phyloP scores from a whole-genome alignment of 2,113 vertebrate species.

The Gnathonemus longibarbis region DNA sequence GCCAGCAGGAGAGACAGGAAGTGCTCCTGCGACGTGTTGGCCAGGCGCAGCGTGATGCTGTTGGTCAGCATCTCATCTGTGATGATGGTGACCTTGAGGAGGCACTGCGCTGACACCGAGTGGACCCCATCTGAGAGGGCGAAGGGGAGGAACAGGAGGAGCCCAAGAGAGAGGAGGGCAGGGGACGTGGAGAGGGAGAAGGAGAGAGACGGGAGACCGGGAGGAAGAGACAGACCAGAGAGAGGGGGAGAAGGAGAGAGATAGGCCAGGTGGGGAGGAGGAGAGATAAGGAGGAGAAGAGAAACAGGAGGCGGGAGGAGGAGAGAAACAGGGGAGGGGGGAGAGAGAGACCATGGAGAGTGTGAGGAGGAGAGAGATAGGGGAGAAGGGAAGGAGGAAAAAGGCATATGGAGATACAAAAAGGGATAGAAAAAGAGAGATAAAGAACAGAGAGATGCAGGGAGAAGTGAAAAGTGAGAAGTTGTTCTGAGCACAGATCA shows the following conservation, averaged over 20 bases:
- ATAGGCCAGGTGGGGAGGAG: background rate
- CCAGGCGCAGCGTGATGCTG: slow-evolving; percentile 88
- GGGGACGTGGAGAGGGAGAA: background rate
- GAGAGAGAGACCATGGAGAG: too few relatives aligned
- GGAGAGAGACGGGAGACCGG: background rate
- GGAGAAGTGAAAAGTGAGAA: background rate
- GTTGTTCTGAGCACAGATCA: background rate
- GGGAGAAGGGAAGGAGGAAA: background rate
- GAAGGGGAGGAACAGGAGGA: background rate
- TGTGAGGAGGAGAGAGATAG: background rate
- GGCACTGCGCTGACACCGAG: slow-evolving; percentile 80
- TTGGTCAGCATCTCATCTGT: slow-evolving; percentile 95
- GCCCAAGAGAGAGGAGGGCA: background rate
- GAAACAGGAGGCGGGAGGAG: background rate
- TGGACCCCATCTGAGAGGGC: slow-evolving; percentile 74
- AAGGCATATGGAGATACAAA: background rate
- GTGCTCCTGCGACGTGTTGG: slow-evolving; percentile 84
- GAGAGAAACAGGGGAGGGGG: background rate
- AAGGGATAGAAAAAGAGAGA: background rate
- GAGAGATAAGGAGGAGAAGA: background rate
- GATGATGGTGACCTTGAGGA: slow-evolving; percentile 86
- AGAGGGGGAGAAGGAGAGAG: background rate
- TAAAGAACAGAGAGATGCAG: background rate
- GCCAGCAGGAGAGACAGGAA: slow-evolving; percentile 84
- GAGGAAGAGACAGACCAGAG: background rate